Conservation (phyloP, 2,888 invertebrate species). For the Aspidiotus destructor region DNA sequence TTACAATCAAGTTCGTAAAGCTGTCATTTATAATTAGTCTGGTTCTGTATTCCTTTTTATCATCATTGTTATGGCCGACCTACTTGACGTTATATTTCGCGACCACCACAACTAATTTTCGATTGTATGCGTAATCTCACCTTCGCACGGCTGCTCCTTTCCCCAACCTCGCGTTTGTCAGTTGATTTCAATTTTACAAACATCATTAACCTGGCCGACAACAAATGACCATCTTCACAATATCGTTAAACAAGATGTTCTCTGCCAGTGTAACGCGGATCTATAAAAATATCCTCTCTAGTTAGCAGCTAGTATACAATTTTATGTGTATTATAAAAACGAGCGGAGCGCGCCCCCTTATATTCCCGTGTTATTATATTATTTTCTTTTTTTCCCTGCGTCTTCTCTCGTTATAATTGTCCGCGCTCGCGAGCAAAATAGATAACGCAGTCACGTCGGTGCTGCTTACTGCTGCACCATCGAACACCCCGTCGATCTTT, state of each 20-base stretch:
- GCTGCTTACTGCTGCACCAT: background rate
- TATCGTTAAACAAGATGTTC: constrained; percentile 16
- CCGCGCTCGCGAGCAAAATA: constrained; percentile 11
- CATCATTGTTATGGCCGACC: no score
- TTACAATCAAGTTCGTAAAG: no score
- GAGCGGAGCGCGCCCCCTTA: constrained; percentile 26
- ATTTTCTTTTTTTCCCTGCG: background rate
- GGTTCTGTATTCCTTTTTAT: no score
- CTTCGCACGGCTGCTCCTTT: background rate
- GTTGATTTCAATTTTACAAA: constrained; percentile 1
- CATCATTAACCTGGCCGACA: constrained; percentile 1
- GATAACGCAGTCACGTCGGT: background rate
- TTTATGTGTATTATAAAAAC: constrained; percentile 6
- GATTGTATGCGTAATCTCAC: background rate
- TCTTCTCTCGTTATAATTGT: constrained; percentile 8
- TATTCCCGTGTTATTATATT: background rate
- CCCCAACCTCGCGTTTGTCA: background rate
- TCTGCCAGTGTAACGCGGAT: background rate
- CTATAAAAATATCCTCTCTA: constrained; percentile 23
- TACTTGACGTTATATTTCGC: background rate
- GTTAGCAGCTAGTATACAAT: constrained; percentile 23
- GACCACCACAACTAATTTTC: constrained; percentile 2
- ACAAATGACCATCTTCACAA: constrained; percentile 19
- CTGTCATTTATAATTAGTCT: no score
- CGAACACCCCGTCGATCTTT: constrained; percentile 9